Evolutionary conservation across 2,797 vertebrate genomes (phyloP).

Genomic region (Diplodus sargus): DNA sequence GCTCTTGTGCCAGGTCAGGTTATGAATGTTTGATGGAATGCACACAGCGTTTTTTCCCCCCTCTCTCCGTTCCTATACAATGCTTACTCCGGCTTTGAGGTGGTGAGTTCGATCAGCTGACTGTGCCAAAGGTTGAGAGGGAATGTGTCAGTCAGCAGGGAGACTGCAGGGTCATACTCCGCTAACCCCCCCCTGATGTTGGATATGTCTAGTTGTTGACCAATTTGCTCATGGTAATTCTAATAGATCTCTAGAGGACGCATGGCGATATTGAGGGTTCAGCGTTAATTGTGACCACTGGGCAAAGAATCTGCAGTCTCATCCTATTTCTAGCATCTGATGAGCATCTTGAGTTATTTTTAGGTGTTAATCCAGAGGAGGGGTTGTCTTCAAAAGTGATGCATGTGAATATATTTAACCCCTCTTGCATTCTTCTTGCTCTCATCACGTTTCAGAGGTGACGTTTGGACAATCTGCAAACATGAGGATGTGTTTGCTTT

Average conservation of each 20-base stretch:
- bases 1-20: constrained; percentile 60
- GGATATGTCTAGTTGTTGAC: constrained; percentile 75
- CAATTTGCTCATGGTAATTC: constrained; percentile 81
- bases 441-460: not conserved
- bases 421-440: not conserved
- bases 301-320: constrained; percentile 77
- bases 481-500: not conserved
- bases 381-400: constrained; percentile 32
- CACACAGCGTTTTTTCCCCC: constrained; percentile 15
- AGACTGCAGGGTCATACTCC: constrained; percentile 46
- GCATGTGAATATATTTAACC: constrained; percentile 40
- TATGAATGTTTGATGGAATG: constrained; percentile 78
- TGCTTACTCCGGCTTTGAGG: constrained; percentile 55
- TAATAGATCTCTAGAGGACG: constrained; percentile 70
- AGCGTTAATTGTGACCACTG: constrained; percentile 77
- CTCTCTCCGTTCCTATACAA: constrained; percentile 17
- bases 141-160: constrained; percentile 68
- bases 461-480: not conserved
- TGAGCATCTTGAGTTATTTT: constrained; percentile 72
- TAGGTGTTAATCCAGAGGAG: constrained; percentile 62
- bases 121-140: constrained; percentile 62
- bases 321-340: constrained; percentile 71
- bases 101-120: constrained; percentile 66
- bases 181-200: constrained; percentile 46
- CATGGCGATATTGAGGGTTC: constrained; percentile 70